Percentiles rank a stretch among this genome's conserved stretches.
Conservation (phyloP, 2,113 vertebrate genomes). For the Sylvia atricapilla region DNA sequence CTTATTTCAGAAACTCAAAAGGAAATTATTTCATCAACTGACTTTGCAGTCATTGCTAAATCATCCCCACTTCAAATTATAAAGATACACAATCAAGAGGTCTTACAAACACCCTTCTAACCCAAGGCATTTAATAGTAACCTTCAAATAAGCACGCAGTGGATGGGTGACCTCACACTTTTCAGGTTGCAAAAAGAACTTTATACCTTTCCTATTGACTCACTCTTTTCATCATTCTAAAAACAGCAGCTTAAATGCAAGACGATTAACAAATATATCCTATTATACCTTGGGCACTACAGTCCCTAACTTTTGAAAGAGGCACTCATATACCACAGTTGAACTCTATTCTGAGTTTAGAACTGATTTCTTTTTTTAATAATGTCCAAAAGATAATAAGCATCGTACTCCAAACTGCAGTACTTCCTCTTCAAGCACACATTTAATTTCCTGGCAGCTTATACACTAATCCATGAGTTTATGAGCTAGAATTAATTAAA, state of each 20-base stretch:
- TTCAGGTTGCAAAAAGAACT: not conserved
- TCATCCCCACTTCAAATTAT: not conserved
- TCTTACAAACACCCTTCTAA: not conserved
- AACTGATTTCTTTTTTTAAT: not conserved
- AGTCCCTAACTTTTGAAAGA: not conserved
- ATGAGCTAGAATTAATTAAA: slow-evolving; percentile 8
- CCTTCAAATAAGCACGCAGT: not conserved
- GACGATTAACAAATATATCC: not conserved
- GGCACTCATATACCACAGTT: not conserved
- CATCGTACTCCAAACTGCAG: not conserved
- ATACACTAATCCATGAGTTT: not conserved
- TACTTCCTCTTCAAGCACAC: not conserved
- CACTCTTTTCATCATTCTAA: not conserved
- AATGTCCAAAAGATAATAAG: not conserved
- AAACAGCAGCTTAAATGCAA: not conserved
- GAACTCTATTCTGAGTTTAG: not conserved
- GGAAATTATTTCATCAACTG: not conserved
- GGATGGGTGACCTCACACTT: not conserved
- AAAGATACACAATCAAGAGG: too few relatives aligned
- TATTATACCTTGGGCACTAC: not conserved
- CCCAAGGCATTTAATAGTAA: not conserved
- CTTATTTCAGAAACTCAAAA: not conserved
- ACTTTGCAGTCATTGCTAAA: not conserved
- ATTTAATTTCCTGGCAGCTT: slow-evolving; percentile 4
- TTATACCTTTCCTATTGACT: not conserved